Percentiles rank a stretch among this genome's conserved stretches.
Evolutionary conservation across 1,140 invertebrate genomes (phyloP).

Genomic region (Lucilia cuprina): DNA sequence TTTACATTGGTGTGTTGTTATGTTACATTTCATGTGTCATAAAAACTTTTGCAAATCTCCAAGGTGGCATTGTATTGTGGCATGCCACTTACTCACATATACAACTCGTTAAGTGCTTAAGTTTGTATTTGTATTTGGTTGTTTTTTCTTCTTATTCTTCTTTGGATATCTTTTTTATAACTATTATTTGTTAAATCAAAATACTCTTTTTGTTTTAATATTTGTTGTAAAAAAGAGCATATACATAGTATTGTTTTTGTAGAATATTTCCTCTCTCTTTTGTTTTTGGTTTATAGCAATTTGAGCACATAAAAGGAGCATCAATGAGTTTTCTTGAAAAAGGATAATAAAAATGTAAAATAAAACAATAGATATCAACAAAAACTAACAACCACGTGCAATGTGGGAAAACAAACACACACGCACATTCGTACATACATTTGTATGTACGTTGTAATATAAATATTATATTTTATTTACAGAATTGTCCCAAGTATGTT

Average conservation of each 20-base stretch:
- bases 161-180: too few species aligned
- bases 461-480: too few species aligned
- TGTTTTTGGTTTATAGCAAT: neutral
- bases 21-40: slow-evolving; percentile 32
- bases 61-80: slow-evolving; percentile 30
- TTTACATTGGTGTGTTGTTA: slow-evolving; percentile 20
- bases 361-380: neutral
- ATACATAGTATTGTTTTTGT: neutral
- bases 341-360: neutral
- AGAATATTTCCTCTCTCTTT: neutral
- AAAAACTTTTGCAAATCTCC: slow-evolving; percentile 33
- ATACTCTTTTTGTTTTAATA: slow-evolving; percentile 21
- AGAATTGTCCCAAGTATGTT: too few species aligned
- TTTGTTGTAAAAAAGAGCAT: slow-evolving; percentile 19
- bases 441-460: too few species aligned
- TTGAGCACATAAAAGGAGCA: neutral
- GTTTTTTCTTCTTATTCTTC: neutral
- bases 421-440: too few species aligned
- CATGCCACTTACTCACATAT: slow-evolving; percentile 34
- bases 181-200: neutral
- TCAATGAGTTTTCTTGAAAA: neutral
- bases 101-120: slow-evolving; percentile 35
- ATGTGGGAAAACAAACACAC: neutral
- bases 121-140: slow-evolving; percentile 5
- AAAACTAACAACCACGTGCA: neutral